Base-by-base conservation (phyloP, 2,113 vertebrate species). In the Hemichromis elongatus region DNA sequence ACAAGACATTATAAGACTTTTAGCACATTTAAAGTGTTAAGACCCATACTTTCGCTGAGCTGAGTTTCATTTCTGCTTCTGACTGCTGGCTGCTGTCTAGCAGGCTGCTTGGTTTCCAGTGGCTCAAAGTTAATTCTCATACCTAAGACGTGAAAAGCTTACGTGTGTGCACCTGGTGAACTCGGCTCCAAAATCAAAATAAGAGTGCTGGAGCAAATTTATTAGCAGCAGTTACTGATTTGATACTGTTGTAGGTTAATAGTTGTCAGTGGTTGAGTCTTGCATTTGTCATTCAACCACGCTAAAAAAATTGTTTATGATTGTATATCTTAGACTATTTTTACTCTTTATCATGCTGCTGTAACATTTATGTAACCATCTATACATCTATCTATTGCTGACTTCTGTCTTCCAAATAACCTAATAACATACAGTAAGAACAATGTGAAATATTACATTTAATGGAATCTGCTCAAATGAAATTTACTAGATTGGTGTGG, bases 31-130 rank as follows among this genome's bases (percentile, higher is more conserved):
- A 63, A 19, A 45, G 14, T 7, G 53, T 30, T n/a, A 40, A 45
- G 35, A 24, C 3, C 3, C 5, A 7, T 18, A 28, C 14, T 61
- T 57, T n/a, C 18, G 40, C 18, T n/a, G 28, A 24, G 21, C 53
- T 18, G 6, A 35, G 83, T 89, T 89, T 83, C 80, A 40, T 42
- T 89, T 89, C 88, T 86, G 80, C 83, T 77, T 83, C 37, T 35
- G 53, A 5, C 68, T 35, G 21, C 26, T 7, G 40, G 19, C 56
- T 56, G 30, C 19, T 61, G 59, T 63, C 33, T 21, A 37, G n/a
- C 33, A 63, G 10, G 10, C 59, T 1, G 2, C 59, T 3, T 63
- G 59, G 13, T 21, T 63, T 82, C 18, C 18, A 13, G 1, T 3
- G 77, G 1, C 9, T 79, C 35, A 16, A 37, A 53, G 5, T 3